phyloP scores from a whole-genome alignment of 2,888 invertebrate genomes.

The Andrena trimmerana region DNA sequence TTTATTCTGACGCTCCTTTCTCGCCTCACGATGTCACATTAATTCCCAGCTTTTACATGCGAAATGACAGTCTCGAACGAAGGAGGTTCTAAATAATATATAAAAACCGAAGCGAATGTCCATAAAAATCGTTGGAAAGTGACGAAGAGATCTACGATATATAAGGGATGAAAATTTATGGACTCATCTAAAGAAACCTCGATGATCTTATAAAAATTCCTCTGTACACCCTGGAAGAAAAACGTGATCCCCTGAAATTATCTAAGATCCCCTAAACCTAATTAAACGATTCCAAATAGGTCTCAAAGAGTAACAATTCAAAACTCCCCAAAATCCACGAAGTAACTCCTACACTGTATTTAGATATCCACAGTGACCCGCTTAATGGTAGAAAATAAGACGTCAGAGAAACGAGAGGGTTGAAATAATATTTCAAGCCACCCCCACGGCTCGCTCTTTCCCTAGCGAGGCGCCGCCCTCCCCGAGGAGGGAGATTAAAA shows the following conservation, averaged over 20 bases:
- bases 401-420: neutral
- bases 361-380: no score
- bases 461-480: neutral
- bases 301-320: neutral
- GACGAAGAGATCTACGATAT: no score
- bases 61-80: neutral
- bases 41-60: neutral
- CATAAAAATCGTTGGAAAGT: no score
- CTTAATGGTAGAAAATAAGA: neutral
- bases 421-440: neutral
- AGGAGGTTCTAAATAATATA: neutral
- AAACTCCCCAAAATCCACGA: neutral
- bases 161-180: no score
- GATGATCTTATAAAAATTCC: no score
- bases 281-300: neutral
- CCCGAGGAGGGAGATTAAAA: slow-evolving; percentile 34
- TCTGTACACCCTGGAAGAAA: neutral
- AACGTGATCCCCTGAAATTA: no score
- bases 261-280: neutral
- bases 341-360: no score
- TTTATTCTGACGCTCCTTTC: neutral
- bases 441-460: neutral
- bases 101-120: neutral
- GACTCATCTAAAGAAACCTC: no score
- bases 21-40: neutral